Conservation (phyloP, 1,140 invertebrate genomes). For the Spodoptera frugiperda region DNA sequence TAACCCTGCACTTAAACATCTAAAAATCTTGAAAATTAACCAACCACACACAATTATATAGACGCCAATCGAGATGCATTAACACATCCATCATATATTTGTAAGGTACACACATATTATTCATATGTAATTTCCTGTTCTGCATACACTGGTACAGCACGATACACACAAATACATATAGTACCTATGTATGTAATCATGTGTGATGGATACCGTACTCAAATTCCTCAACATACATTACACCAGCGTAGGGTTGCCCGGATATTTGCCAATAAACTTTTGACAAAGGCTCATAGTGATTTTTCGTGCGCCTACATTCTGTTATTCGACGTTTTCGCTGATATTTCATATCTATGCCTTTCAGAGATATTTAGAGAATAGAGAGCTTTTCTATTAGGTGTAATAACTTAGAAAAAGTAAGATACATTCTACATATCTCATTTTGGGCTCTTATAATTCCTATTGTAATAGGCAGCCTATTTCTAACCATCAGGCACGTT, state of each 20-base stretch:
- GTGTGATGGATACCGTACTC: constrained; percentile 36
- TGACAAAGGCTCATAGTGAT: constrained; percentile 29
- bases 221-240: constrained; percentile 31
- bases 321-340: not conserved
- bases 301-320: constrained; percentile 1
- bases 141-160: not conserved
- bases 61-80: no score
- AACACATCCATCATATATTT: no score
- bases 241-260: not conserved
- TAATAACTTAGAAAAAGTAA: no score
- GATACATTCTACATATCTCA: no score
- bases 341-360: not conserved
- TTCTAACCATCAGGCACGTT: no score
- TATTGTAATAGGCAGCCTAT: no score
- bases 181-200: not conserved
- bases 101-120: not conserved
- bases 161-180: not conserved
- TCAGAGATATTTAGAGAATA: not conserved
- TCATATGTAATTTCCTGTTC: not conserved
- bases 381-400: not conserved
- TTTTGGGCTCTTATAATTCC: no score
- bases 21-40: no score
- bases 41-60: no score
- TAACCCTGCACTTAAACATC: no score
- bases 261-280: constrained; percentile 37